Evolutionary conservation across 2,113 vertebrate genomes (phyloP).

Genomic region (Emberiza fucata): DNA sequence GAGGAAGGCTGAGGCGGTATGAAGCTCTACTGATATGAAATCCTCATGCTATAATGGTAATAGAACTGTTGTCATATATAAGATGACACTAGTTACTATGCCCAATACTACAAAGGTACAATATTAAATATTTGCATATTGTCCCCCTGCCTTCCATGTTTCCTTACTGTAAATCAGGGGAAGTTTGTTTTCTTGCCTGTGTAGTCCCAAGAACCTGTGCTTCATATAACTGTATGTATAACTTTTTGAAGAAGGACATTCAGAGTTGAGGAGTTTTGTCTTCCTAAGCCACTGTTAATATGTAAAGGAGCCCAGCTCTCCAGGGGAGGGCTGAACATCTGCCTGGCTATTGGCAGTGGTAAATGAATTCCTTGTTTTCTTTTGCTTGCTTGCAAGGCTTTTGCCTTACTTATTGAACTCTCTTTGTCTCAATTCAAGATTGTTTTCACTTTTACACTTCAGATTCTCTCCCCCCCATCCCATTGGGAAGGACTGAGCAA

Average conservation of each 20-base stretch:
- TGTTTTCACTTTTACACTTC: neutral
- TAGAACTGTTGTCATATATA: too few relatives aligned
- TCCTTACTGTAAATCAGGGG: neutral
- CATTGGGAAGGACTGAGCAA: neutral
- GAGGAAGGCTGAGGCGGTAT: too few relatives aligned
- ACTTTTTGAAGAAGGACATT: neutral
- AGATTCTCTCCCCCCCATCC: neutral
- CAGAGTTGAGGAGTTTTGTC: neutral
- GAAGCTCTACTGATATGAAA: too few relatives aligned
- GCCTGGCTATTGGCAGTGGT: accelerated
- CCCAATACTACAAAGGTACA: neutral
- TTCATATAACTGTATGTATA: neutral
- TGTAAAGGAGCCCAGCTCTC: neutral
- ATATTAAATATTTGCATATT: neutral
- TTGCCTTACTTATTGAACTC: neutral
- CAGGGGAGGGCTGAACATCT: neutral
- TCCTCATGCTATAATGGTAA: too few relatives aligned
- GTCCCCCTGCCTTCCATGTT: accelerated
- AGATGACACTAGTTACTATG: too few relatives aligned
- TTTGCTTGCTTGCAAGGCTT: neutral
- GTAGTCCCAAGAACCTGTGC: neutral
- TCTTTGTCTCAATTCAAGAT: neutral
- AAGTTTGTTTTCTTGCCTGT: neutral
- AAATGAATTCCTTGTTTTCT: neutral
- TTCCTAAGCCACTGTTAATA: neutral